A percentile compares a stretch with the other conserved stretches of the same genome.
phyloP scores from a whole-genome alignment of 2,113 vertebrate genomes.

The Pampusana beccarii region DNA sequence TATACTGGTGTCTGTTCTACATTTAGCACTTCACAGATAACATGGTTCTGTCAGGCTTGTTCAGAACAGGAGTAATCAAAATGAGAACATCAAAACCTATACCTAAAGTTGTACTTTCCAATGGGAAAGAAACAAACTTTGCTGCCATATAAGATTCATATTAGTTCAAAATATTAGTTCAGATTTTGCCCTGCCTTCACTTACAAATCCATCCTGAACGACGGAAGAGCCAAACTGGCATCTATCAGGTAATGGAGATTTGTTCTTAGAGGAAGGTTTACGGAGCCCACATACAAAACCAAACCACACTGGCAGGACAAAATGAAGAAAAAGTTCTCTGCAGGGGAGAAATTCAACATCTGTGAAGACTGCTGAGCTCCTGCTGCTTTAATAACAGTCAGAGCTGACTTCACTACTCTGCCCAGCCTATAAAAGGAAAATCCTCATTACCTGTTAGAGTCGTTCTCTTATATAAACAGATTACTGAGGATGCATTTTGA shows the following conservation, averaged over 20 bases:
- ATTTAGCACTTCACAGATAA: neutral
- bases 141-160: neutral
- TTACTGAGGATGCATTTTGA: neutral
- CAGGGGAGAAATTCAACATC: constrained; percentile 17
- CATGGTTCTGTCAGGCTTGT: neutral
- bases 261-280: neutral
- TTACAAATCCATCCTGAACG: neutral
- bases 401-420: neutral
- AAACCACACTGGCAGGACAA: neutral
- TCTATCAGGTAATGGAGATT: neutral
- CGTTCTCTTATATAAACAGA: neutral
- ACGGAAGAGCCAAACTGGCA: neutral
- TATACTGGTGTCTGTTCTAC: neutral
- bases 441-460: constrained; percentile 6
- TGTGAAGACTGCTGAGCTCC: neutral
- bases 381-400: constrained; percentile 37
- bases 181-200: neutral
- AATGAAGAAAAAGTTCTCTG: neutral
- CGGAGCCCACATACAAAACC: neutral
- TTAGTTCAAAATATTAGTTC: neutral
- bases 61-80: neutral
- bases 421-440: neutral
- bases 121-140: neutral
- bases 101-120: neutral
- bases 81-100: neutral